These are phyloP conservation scores for Oreohelix idahoensis DNA, from an alignment of 1,140 invertebrate genomes.

Conservation along the genomic window DNA sequence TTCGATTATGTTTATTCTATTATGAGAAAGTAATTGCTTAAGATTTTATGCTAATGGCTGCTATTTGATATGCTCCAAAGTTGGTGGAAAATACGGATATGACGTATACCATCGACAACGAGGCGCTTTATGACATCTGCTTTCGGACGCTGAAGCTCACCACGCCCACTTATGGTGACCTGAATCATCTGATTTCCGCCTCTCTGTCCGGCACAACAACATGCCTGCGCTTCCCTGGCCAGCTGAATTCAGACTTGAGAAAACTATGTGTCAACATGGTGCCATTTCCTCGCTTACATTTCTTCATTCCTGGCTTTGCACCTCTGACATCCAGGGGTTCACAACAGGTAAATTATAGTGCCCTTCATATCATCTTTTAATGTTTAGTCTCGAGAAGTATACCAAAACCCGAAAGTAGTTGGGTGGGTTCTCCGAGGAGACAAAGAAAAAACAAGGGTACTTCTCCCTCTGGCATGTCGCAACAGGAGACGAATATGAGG, in stretches of 20 bases:
- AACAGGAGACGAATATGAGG: too few species aligned
- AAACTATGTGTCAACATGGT: conserved; percentile 22
- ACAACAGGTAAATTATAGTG: conserved; percentile 52
- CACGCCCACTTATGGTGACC: conserved; percentile 82
- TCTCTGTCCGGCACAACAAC: conserved; percentile 88
- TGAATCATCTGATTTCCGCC: conserved; percentile 77
- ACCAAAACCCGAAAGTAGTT: too few species aligned
- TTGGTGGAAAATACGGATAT: conserved; percentile 83
- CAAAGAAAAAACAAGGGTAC: too few species aligned
- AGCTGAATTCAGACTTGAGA: conserved; percentile 82
- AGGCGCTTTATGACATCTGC: conserved; percentile 78
- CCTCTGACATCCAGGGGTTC: conserved; percentile 86
- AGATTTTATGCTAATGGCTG: too few species aligned
- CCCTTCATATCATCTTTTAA: neutral
- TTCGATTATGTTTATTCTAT: too few species aligned
- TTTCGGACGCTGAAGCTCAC: conserved; percentile 81
- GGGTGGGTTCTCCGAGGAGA: too few species aligned
- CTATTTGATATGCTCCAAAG: conserved; percentile 72
- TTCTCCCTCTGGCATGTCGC: too few species aligned
- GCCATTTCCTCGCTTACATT: conserved; percentile 26
- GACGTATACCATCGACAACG: conserved; percentile 86
- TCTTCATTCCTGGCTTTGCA: conserved; percentile 73
- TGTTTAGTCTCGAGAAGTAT: too few species aligned
- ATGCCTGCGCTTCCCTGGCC: conserved; percentile 85
- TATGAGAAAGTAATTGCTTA: too few species aligned